A percentile compares a stretch with the other conserved stretches of the same genome.
Evolutionary conservation across 1,140 invertebrate species (phyloP).

Genomic region (Diachasmimorpha longicaudata): DNA sequence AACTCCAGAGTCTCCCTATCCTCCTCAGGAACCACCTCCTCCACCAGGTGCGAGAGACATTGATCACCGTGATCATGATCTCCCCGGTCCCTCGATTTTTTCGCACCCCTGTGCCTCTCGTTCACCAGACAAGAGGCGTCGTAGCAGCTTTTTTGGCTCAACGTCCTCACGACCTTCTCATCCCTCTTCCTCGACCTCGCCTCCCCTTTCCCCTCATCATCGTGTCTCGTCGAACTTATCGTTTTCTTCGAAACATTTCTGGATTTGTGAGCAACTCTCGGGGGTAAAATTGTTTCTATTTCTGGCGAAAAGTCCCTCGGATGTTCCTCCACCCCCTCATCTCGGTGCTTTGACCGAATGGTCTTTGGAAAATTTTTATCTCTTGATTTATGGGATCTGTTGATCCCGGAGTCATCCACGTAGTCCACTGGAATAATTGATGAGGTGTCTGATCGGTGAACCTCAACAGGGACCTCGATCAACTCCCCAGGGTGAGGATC

Average conservation of each 20-base stretch:
- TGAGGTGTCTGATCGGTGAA: not conserved
- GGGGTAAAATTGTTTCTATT: constrained; percentile 14
- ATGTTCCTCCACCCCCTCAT: not conserved
- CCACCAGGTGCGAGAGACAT: constrained; percentile 13
- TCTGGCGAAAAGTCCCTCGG: not conserved
- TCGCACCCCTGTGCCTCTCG: not conserved
- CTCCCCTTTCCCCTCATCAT: not conserved
- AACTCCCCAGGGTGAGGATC: not conserved
- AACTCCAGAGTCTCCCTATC: constrained; percentile 32
- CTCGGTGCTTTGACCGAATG: not conserved
- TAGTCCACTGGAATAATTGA: not conserved
- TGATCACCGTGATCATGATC: not conserved
- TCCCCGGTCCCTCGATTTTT: not conserved
- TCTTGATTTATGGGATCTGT: not conserved
- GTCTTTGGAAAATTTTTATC: not conserved
- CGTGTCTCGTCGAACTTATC: not conserved
- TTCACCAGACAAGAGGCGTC: constrained; percentile 4
- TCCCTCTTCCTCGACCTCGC: not conserved
- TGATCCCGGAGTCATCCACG: not conserved
- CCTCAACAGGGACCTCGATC: not conserved
- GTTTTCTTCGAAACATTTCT: not conserved
- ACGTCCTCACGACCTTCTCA: not conserved
- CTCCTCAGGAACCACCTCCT: constrained; percentile 12
- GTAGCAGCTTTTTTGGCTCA: constrained; percentile 11
- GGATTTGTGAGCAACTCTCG: not conserved